Conservation (phyloP, 1,140 invertebrate genomes). For the Drosophila sucinea region DNA sequence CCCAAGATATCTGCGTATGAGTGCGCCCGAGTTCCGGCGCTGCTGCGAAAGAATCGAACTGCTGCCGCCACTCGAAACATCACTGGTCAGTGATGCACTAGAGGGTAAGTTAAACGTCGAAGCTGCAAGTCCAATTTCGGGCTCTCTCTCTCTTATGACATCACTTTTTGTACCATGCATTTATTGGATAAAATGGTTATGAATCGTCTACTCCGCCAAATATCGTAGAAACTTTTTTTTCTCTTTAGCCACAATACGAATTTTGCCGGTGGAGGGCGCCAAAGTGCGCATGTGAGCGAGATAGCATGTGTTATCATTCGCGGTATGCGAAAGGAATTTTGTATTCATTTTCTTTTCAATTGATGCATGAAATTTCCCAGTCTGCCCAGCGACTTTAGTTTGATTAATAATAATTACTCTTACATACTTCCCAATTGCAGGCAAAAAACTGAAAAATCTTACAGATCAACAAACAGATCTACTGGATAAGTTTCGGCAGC, state of each 20-base stretch:
- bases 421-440: constrained; percentile 30
- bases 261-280: no score
- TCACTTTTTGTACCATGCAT: no score
- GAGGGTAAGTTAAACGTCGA: constrained; percentile 58
- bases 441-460: constrained; percentile 78
- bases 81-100: constrained; percentile 66
- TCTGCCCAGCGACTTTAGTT: not conserved
- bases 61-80: constrained; percentile 67
- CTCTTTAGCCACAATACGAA: no score
- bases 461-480: constrained; percentile 77
- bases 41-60: constrained; percentile 76
- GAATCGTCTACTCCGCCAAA: no score
- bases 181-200: no score
- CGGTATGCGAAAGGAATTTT: no score
- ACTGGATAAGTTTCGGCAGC: constrained; percentile 76
- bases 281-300: no score
- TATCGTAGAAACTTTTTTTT: no score
- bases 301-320: no score
- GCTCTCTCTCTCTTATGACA: no score
- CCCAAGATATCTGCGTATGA: constrained; percentile 78
- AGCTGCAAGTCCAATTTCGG: no score
- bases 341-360: no score
- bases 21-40: constrained; percentile 63
- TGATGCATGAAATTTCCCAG: not conserved
- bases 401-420: not conserved